These are phyloP conservation scores for Dolichallabes microphthalmus DNA, from an alignment of 2,113 vertebrate genomes.

Conservation along the genomic window DNA sequence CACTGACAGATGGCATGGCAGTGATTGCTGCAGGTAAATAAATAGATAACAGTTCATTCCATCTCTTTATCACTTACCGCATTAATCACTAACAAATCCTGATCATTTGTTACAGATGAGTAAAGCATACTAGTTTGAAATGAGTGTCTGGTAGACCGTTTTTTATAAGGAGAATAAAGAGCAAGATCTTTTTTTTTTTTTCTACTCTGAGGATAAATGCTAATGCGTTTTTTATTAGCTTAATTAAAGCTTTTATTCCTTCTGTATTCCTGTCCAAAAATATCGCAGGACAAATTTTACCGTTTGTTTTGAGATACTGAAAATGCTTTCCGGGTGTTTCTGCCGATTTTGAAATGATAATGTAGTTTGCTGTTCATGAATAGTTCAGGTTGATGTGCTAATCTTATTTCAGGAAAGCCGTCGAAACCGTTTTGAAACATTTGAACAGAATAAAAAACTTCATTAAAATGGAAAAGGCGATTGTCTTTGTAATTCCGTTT, in stretches of 20 bases:
- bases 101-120: conserved; percentile 21
- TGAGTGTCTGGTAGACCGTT: neutral
- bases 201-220: neutral
- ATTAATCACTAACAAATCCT: conserved; percentile 36
- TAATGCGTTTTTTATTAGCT: neutral
- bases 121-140: neutral
- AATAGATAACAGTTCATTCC: conserved; percentile 42
- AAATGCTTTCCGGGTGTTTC: neutral
- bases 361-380: neutral
- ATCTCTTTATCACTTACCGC: neutral
- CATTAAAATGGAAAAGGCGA: neutral
- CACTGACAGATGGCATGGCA: conserved; percentile 36
- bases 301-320: conserved; percentile 1
- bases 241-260: conserved; percentile 23
- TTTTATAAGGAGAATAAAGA: conserved; percentile 19
- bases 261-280: neutral
- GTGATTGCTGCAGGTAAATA: conserved; percentile 37
- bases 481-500: neutral
- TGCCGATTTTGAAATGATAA: neutral
- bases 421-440: neutral
- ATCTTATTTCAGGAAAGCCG: neutral
- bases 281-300: neutral
- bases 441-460: neutral
- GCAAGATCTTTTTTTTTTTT: neutral
- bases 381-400: neutral